Percentiles rank a stretch among this genome's conserved stretches.
phyloP scores from a whole-genome alignment of 2,888 invertebrate species.

The Eupithecia subumbrata region DNA sequence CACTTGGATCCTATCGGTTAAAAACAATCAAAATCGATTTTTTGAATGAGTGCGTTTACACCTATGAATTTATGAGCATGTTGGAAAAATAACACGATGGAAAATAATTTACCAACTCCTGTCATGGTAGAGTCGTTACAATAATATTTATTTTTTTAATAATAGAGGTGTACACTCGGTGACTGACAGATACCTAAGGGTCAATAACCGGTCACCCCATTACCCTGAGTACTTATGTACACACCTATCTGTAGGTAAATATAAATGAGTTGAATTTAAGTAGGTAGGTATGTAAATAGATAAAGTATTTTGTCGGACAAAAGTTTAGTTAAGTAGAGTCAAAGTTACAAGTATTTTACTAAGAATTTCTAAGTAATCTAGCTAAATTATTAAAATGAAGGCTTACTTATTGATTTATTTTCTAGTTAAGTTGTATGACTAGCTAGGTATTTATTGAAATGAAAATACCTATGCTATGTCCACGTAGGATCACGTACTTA shows the following conservation, averaged over 20 bases:
- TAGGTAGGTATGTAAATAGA: conserved; percentile 16
- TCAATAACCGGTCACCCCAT: conserved; percentile 40
- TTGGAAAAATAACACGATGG: neutral
- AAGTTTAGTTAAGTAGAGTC: neutral
- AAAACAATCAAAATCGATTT: neutral
- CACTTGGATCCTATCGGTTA: no score
- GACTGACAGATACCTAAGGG: conserved; percentile 23
- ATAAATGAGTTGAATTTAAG: neutral
- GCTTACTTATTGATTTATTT: neutral
- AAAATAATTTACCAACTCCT: neutral
- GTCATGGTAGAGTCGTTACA: conserved; percentile 5
- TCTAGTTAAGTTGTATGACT: neutral
- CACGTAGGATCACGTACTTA: neutral
- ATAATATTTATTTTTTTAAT: conserved; percentile 5
- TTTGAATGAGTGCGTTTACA: neutral
- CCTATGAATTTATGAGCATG: neutral
- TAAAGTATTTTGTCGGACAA: neutral
- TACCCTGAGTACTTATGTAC: conserved; percentile 3
- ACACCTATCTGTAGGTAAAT: conserved; percentile 8
- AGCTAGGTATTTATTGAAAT: neutral
- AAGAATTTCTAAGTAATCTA: neutral
- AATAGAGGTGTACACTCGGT: neutral
- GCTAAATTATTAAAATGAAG: conserved; percentile 4
- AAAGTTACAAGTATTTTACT: neutral
- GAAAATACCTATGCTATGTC: neutral